Conservation (phyloP, 2,888 invertebrate genomes). For the Beris morrisii region DNA sequence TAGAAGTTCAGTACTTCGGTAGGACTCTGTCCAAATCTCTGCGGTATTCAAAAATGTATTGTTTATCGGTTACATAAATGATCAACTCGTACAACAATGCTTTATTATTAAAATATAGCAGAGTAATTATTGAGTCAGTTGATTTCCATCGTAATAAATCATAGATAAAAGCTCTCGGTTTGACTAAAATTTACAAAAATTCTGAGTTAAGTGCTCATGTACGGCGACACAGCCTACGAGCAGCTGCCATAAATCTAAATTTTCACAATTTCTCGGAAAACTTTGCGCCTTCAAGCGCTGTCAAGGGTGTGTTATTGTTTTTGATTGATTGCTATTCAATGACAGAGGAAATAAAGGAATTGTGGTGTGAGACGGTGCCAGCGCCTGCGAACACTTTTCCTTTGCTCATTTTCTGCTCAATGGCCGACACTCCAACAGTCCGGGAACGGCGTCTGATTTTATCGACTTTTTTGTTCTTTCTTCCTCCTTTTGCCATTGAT, state of each 20-base stretch:
- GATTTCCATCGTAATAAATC: no score
- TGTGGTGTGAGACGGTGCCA: background rate
- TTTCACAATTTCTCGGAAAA: slow-evolving; percentile 5
- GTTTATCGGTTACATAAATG: no score
- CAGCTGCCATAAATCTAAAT: slow-evolving; percentile 15
- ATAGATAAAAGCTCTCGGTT: no score
- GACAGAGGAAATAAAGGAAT: slow-evolving; percentile 1
- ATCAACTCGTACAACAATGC: no score
- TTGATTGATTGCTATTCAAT: slow-evolving; percentile 24
- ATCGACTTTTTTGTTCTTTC: slow-evolving; percentile 15
- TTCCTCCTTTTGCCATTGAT: slow-evolving; percentile 7
- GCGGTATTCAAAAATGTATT: no score
- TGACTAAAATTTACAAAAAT: no score
- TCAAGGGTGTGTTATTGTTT: slow-evolving; percentile 28
- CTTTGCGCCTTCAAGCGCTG: slow-evolving; percentile 21
- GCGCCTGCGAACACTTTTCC: slow-evolving; percentile 1
- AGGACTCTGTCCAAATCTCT: no score
- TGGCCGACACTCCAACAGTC: background rate
- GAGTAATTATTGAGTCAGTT: no score
- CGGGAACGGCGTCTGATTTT: slow-evolving; percentile 10
- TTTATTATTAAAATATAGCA: no score
- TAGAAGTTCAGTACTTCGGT: no score
- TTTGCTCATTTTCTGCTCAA: background rate
- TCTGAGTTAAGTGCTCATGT: no score
- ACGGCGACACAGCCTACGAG: no score